These are phyloP conservation scores for Aspiorhynchus laticeps DNA, from an alignment of 2,113 vertebrate species.

Conservation along the genomic window DNA sequence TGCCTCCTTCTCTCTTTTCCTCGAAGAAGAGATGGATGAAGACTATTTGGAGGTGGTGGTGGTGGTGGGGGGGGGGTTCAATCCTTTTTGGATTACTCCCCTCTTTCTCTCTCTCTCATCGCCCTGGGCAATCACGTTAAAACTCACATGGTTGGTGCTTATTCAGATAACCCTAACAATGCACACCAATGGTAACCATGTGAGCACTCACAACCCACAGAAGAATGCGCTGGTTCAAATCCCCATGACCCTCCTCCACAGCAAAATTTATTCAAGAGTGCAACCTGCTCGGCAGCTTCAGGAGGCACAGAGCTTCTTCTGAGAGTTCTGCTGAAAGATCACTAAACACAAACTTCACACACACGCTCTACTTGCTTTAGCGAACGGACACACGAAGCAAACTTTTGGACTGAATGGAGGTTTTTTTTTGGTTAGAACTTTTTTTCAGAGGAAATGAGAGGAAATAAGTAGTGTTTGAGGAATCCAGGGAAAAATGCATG, in stretches of 20 bases:
- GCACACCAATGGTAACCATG: constrained; percentile 95
- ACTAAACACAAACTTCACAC: constrained; percentile 68
- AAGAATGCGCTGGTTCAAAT: constrained; percentile 98
- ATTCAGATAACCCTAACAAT: constrained; percentile 96
- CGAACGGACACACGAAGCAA: background rate
- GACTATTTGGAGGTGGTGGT: constrained; percentile 45
- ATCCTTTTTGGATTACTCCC: constrained; percentile 78
- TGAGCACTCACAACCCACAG: constrained; percentile 92
- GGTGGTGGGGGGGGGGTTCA: constrained; percentile 65
- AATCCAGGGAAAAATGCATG: constrained; percentile 37
- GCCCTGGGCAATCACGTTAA: constrained; percentile 86
- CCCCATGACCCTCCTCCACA: constrained; percentile 83
- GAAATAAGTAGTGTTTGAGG: constrained; percentile 36
- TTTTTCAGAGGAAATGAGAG: constrained; percentile 9
- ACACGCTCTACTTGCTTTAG: background rate
- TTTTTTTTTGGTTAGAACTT: background rate
- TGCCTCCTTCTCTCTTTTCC: constrained; percentile 55
- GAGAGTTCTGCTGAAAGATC: constrained; percentile 78
- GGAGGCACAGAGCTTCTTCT: constrained; percentile 77
- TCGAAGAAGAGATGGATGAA: constrained; percentile 28
- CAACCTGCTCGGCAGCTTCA: constrained; percentile 84
- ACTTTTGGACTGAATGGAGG: constrained; percentile 10
- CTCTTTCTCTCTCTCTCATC: constrained; percentile 71
- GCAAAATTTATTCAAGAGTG: constrained; percentile 92
- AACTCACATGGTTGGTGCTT: constrained; percentile 91